Base-by-base conservation (phyloP, 2,888 invertebrate species). In the Lysandra bellargus region DNA sequence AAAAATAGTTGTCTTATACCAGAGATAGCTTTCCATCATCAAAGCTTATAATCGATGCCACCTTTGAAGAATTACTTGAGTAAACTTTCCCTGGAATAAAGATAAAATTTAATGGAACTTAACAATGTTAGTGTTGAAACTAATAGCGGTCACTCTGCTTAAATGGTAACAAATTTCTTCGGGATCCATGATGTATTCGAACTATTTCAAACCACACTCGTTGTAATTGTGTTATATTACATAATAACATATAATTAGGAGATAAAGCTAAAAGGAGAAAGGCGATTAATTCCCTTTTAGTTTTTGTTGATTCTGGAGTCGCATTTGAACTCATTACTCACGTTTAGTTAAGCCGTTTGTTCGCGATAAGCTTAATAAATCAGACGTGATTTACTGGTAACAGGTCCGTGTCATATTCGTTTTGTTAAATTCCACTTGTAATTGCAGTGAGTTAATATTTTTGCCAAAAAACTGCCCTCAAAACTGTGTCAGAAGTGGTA, bases 251-350 rank as follows among this genome's bases (percentile, higher is more conserved):
- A 4, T n/a, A 7, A 49, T 49, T 49, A 49, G 49, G 49, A 49
- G 53, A 75, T 75, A 53, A 75, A 23, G 12, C 49, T 49, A 75
- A 75, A 75, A 49, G 75, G 75, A 75, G 49, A 75, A 75, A 75
- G 75, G 5, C 49, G 73, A n/a, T 37, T 73, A 73, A 64, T 64
- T 64, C n/a, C 64, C 64, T 64, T 64, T 64, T 64, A 73, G 73
- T 17, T 73, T 73, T n/a, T 40, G 40, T n/a, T 40, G 73, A 64
- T 64, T 33, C 30, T 30, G 30, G 64, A 30, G 30, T 30, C 64
- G 64, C n/a, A 61, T 23, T 37, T 49, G 75, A 75, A 53, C 6
- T 1, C 75, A 49, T 75, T 75, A 75, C 5, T 74, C 74, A 74
- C n/a, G 44, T 44, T 74, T 23, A 44, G 40, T 7, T 4, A 3